Evolutionary conservation across 1,140 invertebrate species (phyloP).

Genomic region (Copidosoma floridanum): DNA sequence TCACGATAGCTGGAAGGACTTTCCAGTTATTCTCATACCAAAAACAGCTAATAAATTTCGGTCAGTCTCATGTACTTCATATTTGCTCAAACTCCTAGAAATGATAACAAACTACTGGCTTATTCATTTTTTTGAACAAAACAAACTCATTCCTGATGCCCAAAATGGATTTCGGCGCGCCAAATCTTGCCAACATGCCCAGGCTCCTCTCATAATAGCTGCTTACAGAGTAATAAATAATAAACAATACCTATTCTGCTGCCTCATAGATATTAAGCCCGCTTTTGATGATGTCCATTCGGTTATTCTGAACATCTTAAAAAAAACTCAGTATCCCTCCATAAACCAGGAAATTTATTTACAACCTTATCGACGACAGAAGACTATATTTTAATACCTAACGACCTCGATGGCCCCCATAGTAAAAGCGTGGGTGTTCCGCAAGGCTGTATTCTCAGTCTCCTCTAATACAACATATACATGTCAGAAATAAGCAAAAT

Average conservation of each 20-base stretch:
- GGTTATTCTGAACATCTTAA: background rate
- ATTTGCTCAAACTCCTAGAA: slow-evolving; percentile 1
- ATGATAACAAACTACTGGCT: slow-evolving; percentile 2
- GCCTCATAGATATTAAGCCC: slow-evolving; percentile 15
- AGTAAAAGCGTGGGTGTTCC: slow-evolving; percentile 10
- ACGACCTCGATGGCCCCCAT: background rate
- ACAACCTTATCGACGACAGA: background rate
- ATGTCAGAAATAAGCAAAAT: background rate
- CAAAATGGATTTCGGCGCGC: slow-evolving; percentile 16
- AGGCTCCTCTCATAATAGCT: background rate
- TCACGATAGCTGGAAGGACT: background rate
- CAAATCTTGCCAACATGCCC: slow-evolving; percentile 10
- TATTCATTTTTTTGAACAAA: background rate
- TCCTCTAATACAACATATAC: slow-evolving; percentile 23
- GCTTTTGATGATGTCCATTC: slow-evolving; percentile 16
- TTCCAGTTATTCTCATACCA: slow-evolving; percentile 10
- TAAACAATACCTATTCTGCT: background rate
- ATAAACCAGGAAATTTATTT: background rate
- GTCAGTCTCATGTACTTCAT: slow-evolving; percentile 13
- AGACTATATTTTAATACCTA: background rate
- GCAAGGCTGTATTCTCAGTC: slow-evolving; percentile 21
- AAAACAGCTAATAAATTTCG: slow-evolving; percentile 4
- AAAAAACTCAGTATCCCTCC: background rate
- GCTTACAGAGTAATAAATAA: background rate
- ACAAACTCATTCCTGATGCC: background rate